A percentile compares a stretch with the other conserved stretches of the same genome.
Evolutionary conservation across 2,888 invertebrate genomes (phyloP).

Genomic region (Agrilus cyanescens): DNA sequence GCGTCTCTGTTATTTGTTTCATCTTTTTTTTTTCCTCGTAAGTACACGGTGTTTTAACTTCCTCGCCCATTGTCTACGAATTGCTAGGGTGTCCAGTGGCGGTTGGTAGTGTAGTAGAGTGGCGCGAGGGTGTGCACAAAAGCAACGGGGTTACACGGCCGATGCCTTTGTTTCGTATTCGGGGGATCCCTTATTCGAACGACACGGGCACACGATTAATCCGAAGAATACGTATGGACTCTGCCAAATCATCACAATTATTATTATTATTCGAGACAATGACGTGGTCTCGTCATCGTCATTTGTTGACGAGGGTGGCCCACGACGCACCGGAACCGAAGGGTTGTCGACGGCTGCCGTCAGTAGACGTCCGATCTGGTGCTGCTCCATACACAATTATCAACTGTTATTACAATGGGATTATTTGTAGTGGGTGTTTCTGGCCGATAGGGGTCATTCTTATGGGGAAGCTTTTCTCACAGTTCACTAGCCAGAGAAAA

Average conservation of each 20-base stretch:
- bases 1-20: no score
- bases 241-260: constrained; percentile 15
- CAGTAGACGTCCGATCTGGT: no score
- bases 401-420: no score
- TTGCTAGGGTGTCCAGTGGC: not conserved
- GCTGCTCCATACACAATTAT: no score
- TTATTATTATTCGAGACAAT: constrained; percentile 5
- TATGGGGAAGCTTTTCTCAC: constrained; percentile 10
- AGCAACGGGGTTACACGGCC: constrained; percentile 1
- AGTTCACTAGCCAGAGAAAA: no score
- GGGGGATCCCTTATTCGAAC: constrained; percentile 1
- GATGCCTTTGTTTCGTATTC: not conserved
- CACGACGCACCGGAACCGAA: no score
- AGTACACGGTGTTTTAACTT: not conserved
- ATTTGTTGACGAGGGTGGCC: no score
- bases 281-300: no score
- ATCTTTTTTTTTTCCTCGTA: no score
- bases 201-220: constrained; percentile 13
- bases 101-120: not conserved
- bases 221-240: constrained; percentile 14
- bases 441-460: not conserved
- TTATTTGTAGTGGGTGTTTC: not conserved
- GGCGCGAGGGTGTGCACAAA: not conserved
- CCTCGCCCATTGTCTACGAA: not conserved
- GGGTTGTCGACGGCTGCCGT: no score